Evolutionary conservation across 1,140 invertebrate genomes (phyloP).

Genomic region (Bombyx mandarina): DNA sequence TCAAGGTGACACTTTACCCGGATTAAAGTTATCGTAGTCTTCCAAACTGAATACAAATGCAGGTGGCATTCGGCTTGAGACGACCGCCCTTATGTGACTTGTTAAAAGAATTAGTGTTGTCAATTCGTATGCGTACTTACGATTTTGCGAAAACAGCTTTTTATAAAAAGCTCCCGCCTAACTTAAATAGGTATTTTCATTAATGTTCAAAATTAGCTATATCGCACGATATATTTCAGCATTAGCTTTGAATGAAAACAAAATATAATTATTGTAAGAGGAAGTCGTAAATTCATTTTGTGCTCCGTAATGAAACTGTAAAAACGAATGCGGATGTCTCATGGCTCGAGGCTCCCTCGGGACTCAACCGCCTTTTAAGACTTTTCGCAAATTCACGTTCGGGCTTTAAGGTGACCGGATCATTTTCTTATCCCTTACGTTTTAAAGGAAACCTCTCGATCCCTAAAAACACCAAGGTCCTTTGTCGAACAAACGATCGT

Average conservation of each 20-base stretch:
- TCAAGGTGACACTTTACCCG: slow-evolving; percentile 67
- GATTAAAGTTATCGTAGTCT: slow-evolving; percentile 66
- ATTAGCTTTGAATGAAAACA: too few species aligned
- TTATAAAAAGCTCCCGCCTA: not conserved
- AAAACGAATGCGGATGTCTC: slow-evolving; percentile 44
- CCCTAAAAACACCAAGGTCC: slow-evolving; percentile 12
- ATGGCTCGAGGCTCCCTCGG: slow-evolving; percentile 16
- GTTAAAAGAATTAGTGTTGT: slow-evolving; percentile 20
- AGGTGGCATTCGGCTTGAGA: slow-evolving; percentile 18
- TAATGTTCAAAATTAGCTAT: not conserved
- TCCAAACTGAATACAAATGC: slow-evolving; percentile 67
- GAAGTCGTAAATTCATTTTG: slow-evolving; percentile 41
- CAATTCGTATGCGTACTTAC: not conserved
- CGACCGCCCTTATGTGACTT: slow-evolving; percentile 18
- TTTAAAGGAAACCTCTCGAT: slow-evolving; percentile 12
- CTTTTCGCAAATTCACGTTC: slow-evolving; percentile 38
- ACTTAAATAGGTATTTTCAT: not conserved
- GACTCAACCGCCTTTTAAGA: slow-evolving; percentile 29
- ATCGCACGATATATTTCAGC: too few species aligned
- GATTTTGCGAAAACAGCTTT: not conserved
- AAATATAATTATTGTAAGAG: slow-evolving; percentile 39
- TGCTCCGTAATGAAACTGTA: slow-evolving; percentile 34
- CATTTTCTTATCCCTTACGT: slow-evolving; percentile 23
- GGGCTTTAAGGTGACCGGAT: slow-evolving; percentile 29
- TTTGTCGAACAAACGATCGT: slow-evolving; percentile 22